Base-by-base conservation (phyloP, 2,888 invertebrate species). In the Adelognathus sp. region DNA sequence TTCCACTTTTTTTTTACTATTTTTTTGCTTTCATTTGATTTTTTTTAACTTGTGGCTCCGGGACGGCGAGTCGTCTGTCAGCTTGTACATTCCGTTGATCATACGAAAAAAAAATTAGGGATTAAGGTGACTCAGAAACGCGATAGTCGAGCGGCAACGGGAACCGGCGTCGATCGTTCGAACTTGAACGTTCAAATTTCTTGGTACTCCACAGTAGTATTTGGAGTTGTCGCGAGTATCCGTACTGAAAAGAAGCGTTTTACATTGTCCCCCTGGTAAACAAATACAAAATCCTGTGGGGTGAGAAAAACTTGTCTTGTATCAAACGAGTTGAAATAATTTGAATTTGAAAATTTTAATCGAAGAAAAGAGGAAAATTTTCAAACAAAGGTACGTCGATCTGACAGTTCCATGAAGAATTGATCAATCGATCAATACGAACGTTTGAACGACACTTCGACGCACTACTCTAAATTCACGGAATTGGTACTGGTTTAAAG, bases 21-120 rank as follows among this genome's bases (percentile, higher is more conserved):
- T 44, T 41, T 75, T 33, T 66, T 74, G n/a, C n/a, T 46, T 39
- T 52, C 9, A 3, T 24, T 14, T 46, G 14, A 56, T 56, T 67
- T 50, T 50, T n/a, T 21, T 11, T 4, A 11, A 21, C 9, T 5
- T 11, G 56, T 80, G 76, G 78, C 79, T 81, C 66, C 70, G 79
- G 72, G 77, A 77, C 80, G 74, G 74, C 82, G 61, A 46, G 56
- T 54, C 36, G 72, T 50, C 84, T 83, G 86, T 86, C 85, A 83
- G 82, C 82, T 81, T 85, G 86, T 86, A 86, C 72, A 84, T 85
- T 82, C 11, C 85, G 82, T 86, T 85, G 7, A 29, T 14, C n/a
- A 46, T 21, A 46, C 18, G 9, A 18, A 21, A 21, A 54, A 27
- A 54, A 54, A 54, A 67, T 41, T 41, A 36, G 67, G 54, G 54